phyloP scores from a whole-genome alignment of 2,113 vertebrate species.

The Microtus ochrogaster region DNA sequence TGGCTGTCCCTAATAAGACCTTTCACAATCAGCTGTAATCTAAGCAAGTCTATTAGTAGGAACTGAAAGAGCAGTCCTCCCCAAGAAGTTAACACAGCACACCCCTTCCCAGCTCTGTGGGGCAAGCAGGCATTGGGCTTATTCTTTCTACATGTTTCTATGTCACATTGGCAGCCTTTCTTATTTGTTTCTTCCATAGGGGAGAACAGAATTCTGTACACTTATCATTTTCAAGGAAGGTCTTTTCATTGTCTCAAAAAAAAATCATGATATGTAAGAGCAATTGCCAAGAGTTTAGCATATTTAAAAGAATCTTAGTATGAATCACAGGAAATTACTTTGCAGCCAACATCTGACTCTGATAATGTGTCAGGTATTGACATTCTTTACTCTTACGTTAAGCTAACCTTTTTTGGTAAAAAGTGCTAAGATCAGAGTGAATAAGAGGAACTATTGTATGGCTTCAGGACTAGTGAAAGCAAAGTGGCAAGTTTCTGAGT shows the following conservation, averaged over 20 bases:
- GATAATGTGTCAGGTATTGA: not conserved
- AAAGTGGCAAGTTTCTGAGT: not conserved
- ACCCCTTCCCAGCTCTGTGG: not conserved
- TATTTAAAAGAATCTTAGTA: no score
- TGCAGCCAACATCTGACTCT: not conserved
- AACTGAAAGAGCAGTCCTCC: not conserved
- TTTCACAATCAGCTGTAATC: not conserved
- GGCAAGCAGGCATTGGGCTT: not conserved
- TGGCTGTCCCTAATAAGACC: not conserved
- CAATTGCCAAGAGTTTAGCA: no score
- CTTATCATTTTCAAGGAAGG: not conserved
- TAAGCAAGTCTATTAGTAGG: not conserved
- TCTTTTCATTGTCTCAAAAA: no score
- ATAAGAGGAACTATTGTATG: not conserved
- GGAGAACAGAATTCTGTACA: conserved; percentile 7
- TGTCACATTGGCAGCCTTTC: not conserved
- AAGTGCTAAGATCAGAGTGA: not conserved
- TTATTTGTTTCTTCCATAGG: not conserved
- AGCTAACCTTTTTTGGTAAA: not conserved
- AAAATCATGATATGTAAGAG: no score
- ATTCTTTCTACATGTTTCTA: not conserved
- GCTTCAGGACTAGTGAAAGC: not conserved
- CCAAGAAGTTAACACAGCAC: not conserved
- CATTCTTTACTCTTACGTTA: not conserved
- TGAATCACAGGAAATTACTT: no score